phyloP scores from a whole-genome alignment of 2,113 vertebrate species.

The Sturnira hondurensis region DNA sequence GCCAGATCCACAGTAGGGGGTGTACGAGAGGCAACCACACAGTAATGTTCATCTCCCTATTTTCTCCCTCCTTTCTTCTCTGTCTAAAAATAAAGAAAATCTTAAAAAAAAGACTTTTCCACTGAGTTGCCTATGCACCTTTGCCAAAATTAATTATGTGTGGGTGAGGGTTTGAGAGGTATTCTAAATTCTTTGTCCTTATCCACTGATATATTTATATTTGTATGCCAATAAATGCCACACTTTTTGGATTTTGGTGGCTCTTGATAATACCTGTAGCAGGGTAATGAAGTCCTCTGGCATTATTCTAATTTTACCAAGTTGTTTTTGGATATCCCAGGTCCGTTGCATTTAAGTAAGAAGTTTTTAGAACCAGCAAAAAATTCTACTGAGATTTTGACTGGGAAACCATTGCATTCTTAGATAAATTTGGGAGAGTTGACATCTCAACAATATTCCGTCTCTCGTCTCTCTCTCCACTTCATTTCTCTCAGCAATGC shows the following conservation, averaged over 20 bases:
- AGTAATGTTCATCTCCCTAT: no score
- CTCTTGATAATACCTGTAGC: neutral
- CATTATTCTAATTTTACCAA: neutral
- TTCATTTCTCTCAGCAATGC: neutral
- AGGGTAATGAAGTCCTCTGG: neutral
- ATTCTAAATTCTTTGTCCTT: no score
- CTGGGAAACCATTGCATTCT: neutral
- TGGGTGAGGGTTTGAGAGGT: no score
- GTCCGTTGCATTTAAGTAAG: neutral
- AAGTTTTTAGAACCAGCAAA: neutral
- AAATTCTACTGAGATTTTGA: neutral
- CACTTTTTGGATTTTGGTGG: neutral
- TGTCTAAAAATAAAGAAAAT: no score
- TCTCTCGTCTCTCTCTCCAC: neutral
- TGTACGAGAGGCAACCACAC: no score
- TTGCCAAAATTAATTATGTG: neutral
- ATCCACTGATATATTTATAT: neutral
- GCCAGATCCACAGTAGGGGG: no score
- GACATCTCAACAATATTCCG: neutral
- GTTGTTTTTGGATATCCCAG: neutral
- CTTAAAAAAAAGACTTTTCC: neutral
- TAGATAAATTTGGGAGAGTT: neutral
- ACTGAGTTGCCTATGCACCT: neutral
- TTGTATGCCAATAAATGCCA: neutral
- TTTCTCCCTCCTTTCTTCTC: no score